Evolutionary conservation across 2,797 vertebrate genomes (phyloP).

Genomic region (Coregonus sp.): DNA sequence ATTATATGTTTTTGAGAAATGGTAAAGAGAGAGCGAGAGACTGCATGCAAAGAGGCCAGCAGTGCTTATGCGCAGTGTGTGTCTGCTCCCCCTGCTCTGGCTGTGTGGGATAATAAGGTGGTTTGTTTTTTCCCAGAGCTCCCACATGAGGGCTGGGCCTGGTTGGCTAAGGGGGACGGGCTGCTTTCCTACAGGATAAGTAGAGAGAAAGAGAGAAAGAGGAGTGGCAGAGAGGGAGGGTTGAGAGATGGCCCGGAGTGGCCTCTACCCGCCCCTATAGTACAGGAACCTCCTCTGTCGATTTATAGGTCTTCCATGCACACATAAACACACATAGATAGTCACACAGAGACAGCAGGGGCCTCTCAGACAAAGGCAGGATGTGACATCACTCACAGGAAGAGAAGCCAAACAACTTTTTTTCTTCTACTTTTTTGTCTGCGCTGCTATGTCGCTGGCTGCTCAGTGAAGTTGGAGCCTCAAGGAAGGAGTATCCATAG

Average conservation of each 20-base stretch:
- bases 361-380: constrained; percentile 81
- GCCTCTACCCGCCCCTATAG: constrained; percentile 56
- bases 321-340: constrained; percentile 25
- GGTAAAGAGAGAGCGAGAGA: too few relatives aligned
- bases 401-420: constrained; percentile 73
- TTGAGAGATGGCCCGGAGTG: constrained; percentile 31
- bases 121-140: constrained; percentile 23
- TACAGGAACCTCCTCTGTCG: constrained; percentile 49
- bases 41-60: constrained; percentile 28
- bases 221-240: constrained; percentile 5
- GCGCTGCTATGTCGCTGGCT: constrained; percentile 24
- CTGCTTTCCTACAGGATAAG: too few relatives aligned
- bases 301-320: constrained; percentile 60
- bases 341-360: constrained; percentile 26
- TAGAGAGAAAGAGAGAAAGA: constrained; percentile 15
- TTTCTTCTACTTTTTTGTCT: constrained; percentile 58
- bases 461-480: constrained; percentile 55
- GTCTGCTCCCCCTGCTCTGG: constrained; percentile 48
- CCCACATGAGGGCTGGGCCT: too few relatives aligned
- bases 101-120: constrained; percentile 56
- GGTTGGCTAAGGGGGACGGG: too few relatives aligned
- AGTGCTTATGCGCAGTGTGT: constrained; percentile 58
- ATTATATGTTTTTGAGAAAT: constrained; percentile 41
- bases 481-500: constrained; percentile 40
- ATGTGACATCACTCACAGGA: constrained; percentile 90